phyloP scores from a whole-genome alignment of 2,888 invertebrate genomes.

The Parnassius glacialis region DNA sequence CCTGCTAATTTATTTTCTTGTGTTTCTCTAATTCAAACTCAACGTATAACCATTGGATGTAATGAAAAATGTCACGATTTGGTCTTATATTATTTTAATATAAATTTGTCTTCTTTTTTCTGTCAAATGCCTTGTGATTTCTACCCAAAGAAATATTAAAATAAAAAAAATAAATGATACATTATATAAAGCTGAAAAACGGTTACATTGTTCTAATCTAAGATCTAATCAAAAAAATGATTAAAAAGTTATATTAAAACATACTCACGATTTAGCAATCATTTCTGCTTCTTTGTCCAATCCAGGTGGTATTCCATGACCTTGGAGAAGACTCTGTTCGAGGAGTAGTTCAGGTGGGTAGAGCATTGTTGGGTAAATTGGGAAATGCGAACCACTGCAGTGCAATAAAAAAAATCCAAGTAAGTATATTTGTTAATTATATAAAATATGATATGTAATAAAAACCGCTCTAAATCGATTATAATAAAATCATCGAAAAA shows the following conservation, averaged over 20 bases:
- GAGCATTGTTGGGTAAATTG: constrained; percentile 74
- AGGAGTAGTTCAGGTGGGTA: constrained; percentile 73
- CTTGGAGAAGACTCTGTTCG: constrained; percentile 75
- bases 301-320: constrained; percentile 76
- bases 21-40: too few relatives aligned
- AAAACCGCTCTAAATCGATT: too few relatives aligned
- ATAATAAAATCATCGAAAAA: not conserved
- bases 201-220: too few relatives aligned
- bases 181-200: too few relatives aligned
- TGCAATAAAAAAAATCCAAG: constrained; percentile 14
- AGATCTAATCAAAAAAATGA: too few relatives aligned
- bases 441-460: not conserved
- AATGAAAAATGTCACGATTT: too few relatives aligned
- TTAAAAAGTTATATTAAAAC: not conserved
- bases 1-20: too few relatives aligned
- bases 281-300: constrained; percentile 75
- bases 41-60: too few relatives aligned
- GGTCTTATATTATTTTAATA: not conserved
- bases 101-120: not conserved
- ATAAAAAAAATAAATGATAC: too few relatives aligned
- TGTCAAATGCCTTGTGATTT: not conserved
- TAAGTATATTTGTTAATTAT: too few relatives aligned
- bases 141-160: too few relatives aligned
- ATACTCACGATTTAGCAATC: constrained; percentile 71
- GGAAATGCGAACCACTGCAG: constrained; percentile 71